phyloP scores from a whole-genome alignment of 2,888 invertebrate genomes.

The Parnassius apollo region DNA sequence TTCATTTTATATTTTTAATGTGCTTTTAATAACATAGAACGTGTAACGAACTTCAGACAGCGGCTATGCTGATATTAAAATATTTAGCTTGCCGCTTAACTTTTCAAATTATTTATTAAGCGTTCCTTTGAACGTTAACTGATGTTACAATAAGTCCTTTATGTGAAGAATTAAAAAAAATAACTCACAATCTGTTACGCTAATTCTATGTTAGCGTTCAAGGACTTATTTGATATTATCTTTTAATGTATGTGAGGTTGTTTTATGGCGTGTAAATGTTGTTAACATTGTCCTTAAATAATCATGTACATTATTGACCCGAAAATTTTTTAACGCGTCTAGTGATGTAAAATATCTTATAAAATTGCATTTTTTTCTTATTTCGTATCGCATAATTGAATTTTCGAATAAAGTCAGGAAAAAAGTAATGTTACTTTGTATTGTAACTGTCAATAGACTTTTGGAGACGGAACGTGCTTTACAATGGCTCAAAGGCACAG shows the following conservation, averaged over 20 bases:
- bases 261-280: neutral
- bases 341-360: too few species aligned
- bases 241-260: neutral
- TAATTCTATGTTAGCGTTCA: neutral
- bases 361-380: too few species aligned
- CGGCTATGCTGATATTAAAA: conserved; percentile 1
- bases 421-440: too few species aligned
- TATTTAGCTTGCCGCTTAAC: conserved; percentile 11
- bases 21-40: conserved; percentile 5
- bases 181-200: neutral
- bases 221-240: neutral
- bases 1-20: neutral
- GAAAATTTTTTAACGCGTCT: too few species aligned
- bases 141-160: conserved; percentile 4
- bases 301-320: too few species aligned
- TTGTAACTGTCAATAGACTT: too few species aligned
- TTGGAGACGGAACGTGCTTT: too few species aligned
- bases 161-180: neutral
- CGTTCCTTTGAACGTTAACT: conserved; percentile 1
- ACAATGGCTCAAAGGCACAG: too few species aligned
- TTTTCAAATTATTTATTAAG: conserved; percentile 17
- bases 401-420: too few species aligned
- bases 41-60: neutral
- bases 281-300: too few species aligned
- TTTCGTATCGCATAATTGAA: too few species aligned